These are phyloP conservation scores for Laticauda colubrina DNA, from an alignment of 2,113 vertebrate genomes.

Conservation along the genomic window DNA sequence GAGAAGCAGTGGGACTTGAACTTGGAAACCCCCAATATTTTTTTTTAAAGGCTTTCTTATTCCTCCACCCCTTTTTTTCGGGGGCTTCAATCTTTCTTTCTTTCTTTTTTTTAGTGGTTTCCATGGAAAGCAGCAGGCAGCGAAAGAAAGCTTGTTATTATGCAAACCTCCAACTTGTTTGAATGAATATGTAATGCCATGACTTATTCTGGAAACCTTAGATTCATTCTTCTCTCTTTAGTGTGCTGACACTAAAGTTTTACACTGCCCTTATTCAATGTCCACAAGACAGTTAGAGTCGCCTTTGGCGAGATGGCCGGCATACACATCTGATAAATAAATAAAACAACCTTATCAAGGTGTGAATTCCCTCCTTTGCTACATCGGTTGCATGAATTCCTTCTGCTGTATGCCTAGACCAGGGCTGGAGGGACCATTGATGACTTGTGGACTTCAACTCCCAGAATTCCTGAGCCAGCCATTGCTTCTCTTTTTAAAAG, in stretches of 20 bases:
- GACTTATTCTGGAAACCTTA: not conserved
- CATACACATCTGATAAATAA: not conserved
- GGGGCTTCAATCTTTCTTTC: not conserved
- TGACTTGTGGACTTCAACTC: too few relatives aligned
- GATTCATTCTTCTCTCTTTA: not conserved
- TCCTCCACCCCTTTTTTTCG: not conserved
- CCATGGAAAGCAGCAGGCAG: not conserved
- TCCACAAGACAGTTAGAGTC: not conserved
- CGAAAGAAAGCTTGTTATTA: not conserved
- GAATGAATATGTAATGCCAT: not conserved
- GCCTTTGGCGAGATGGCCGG: not conserved
- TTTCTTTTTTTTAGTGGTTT: not conserved
- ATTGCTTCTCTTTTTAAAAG: too few relatives aligned
- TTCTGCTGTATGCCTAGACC: constrained; percentile 15
- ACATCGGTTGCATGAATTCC: constrained; percentile 16
- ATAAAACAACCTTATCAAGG: not conserved
- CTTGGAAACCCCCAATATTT: not conserved
- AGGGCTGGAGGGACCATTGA: not conserved
- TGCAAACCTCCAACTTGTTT: not conserved
- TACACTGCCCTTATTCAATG: not conserved
- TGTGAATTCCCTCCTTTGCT: not conserved
- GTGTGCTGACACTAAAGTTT: not conserved
- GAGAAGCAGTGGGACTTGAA: not conserved
- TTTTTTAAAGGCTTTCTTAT: not conserved
- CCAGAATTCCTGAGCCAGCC: too few relatives aligned